phyloP scores from a whole-genome alignment of 1,140 invertebrate genomes.

The Trichogramma pretiosum region DNA sequence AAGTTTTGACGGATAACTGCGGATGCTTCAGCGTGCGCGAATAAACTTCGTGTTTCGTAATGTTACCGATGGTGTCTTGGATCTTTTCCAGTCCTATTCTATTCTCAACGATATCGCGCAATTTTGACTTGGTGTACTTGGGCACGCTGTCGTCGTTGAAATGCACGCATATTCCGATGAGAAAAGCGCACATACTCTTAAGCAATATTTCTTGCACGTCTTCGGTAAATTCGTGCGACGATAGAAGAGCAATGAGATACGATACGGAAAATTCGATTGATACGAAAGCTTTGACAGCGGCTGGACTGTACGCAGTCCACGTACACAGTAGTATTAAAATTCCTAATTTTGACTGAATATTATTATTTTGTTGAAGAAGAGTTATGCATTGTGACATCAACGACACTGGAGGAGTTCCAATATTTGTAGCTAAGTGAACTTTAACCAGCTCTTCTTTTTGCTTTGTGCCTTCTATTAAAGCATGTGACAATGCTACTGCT shows the following conservation, averaged over 20 bases:
- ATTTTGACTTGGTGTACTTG: constrained; percentile 65
- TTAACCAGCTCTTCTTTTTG: constrained; percentile 90
- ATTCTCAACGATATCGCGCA: constrained; percentile 80
- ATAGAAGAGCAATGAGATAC: constrained; percentile 71
- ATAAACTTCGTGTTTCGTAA: constrained; percentile 85
- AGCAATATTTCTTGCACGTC: constrained; percentile 59
- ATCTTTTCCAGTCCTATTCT: constrained; percentile 87
- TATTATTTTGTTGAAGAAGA: constrained; percentile 75
- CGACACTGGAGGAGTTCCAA: constrained; percentile 75
- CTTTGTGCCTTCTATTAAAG: constrained; percentile 76
- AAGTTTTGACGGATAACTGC: constrained; percentile 67
- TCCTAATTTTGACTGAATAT: constrained; percentile 83
- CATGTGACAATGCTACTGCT: constrained; percentile 81
- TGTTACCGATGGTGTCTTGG: constrained; percentile 74
- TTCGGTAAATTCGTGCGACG: constrained; percentile 51
- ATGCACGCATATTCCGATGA: constrained; percentile 85
- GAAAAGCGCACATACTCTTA: constrained; percentile 82
- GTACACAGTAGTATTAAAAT: constrained; percentile 82
- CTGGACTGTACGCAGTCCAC: constrained; percentile 81
- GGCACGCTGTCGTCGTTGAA: constrained; percentile 84
- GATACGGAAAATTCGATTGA: constrained; percentile 76
- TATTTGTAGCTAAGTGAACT: constrained; percentile 81
- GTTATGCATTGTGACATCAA: constrained; percentile 80
- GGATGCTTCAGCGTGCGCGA: constrained; percentile 87
- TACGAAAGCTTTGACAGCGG: constrained; percentile 78